Base-by-base conservation (phyloP, 1,140 invertebrate species). In the Venturia canescens region DNA sequence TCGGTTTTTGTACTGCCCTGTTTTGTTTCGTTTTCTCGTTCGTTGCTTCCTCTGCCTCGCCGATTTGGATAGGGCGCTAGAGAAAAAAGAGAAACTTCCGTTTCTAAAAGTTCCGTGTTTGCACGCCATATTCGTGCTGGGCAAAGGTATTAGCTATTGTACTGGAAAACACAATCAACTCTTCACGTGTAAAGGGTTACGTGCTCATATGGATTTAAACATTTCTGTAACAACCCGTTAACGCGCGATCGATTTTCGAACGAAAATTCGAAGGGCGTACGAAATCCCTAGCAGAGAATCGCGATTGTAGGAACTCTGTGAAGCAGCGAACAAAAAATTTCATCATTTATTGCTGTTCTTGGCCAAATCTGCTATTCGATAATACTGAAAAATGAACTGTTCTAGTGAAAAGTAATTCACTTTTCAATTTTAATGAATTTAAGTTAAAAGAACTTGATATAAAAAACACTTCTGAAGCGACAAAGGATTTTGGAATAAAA, bases 1-100 rank as follows among this genome's bases (percentile, higher is more conserved):
- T 63, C 27, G 60, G 38, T 44, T 63, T 60, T 63, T 63, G 60
- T 63, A 3, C 21, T 5, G 18, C 9, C 60, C 23, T 11, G 60
- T 63, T 63, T 63, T 63, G 60, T 63, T 63, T 63, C 60, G 60
- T 26, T 63, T 63, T 63, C 60, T 15, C 60, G 60, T 63, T 26
- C 60, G 60, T 26, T 63, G 60, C 60, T 63, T 63, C 60, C 23
- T 63, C 23, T 26, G 23, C 60, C 60, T 63, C 60, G 23, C 23
- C 23, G 60, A 63, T 63, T 63, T 63, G 23, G 38, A 44, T 26
- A 63, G 60, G 4, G 60, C 5, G n/a, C 5, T 15, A 63, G n/a
- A 57, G n/a, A 63, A 63, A 63, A 63, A 15, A 63, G 13, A 63
- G 3, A 26, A 63, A 63, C 60, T 63, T 13, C 60, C 60, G 60